Evolutionary conservation across 1,140 invertebrate species (phyloP), one percentile per base, ranked within the genome.

Genomic region (Matsumurasca onukii): DNA sequence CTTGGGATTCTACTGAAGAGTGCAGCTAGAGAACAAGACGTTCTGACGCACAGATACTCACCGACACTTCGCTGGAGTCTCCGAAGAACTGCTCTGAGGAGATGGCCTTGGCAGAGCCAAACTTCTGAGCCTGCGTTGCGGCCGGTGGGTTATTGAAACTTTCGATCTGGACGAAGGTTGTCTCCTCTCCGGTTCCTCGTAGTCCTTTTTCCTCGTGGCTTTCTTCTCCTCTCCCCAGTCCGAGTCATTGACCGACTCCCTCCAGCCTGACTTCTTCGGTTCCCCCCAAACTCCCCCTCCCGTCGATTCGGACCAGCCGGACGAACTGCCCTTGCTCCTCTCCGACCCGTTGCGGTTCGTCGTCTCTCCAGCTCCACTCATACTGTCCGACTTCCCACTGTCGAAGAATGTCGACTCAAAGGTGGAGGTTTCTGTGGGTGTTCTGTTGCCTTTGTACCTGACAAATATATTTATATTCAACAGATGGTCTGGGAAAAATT

Each of bases 41-140:
- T n/a, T n/a, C 34, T 39, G 34, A 39, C 5, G 17, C 17, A 17
- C 34, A 39, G 17, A 39, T 9, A 71, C 63, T 29, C 72, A 75
- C 74, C 59, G 69, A 67, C 59, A 45, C 70, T 62, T 73, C 61
- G 31, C 82, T 79, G 72, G 85, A 85, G 71, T 92, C 90, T 2
- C 88, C 89, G 78, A 98, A 98, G 81, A 89, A 98, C 82, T 98
- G 95, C 77, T 97, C 94, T 0, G 97, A 99, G 68, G 95, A 98
- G 74, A 99, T 99, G 1, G 95, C 91, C 82, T 99, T 99, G 3
- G 97, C 96, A 76, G 91, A 89, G 25, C 93, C 95, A 80, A 98
- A 98, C 77, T 94, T 93, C 76, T 95, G 93, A 13, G 94, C 95
- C 69, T 90, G 88, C 70, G 87, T 86, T 3, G 25, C 30, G 5